Evolutionary conservation across 2,888 invertebrate species (phyloP).

Genomic region (Orchesellides sinensis): DNA sequence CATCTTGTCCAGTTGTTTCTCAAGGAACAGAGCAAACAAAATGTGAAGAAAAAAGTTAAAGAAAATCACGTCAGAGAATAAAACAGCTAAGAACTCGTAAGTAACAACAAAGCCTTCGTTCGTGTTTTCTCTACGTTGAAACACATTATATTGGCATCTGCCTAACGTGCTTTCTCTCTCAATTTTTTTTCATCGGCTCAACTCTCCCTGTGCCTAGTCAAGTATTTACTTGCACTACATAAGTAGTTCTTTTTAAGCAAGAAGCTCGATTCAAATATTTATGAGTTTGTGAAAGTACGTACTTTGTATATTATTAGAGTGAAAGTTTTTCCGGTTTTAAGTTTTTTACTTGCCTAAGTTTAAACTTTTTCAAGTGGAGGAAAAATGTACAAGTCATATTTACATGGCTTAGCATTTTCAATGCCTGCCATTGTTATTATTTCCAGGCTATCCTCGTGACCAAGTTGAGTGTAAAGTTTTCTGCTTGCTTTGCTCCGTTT

Average conservation of each 20-base stretch:
- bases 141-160: no score
- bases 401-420: not conserved
- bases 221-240: not conserved
- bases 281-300: not conserved
- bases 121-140: no score
- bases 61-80: no score
- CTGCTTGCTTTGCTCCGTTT: not conserved
- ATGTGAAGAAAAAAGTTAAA: no score
- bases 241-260: constrained; percentile 1
- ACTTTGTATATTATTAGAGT: not conserved
- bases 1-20: no score
- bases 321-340: not conserved
- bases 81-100: no score
- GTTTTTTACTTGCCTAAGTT: no score
- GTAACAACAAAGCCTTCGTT: no score
- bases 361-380: not conserved
- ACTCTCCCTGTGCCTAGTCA: no score
- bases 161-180: no score
- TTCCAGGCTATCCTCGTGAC: constrained; percentile 13
- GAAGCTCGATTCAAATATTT: constrained; percentile 1
- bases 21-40: no score
- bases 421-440: constrained; percentile 6
- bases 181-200: no score
- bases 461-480: not conserved
- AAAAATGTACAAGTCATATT: not conserved